These are phyloP conservation scores for Actias luna DNA, from an alignment of 2,888 invertebrate species.

Conservation along the genomic window DNA sequence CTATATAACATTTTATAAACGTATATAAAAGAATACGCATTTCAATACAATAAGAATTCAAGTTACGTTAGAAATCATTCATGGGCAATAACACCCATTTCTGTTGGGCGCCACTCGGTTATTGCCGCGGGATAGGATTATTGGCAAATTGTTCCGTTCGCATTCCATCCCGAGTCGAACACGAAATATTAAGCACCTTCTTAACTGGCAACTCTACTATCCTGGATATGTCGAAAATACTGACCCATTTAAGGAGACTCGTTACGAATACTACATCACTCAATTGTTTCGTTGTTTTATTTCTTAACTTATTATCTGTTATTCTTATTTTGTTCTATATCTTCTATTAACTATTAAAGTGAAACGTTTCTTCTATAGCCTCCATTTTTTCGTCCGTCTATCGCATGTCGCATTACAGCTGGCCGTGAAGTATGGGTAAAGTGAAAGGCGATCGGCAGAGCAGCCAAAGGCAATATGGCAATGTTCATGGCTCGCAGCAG, in stretches of 20 bases:
- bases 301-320: too few relatives aligned
- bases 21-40: slow-evolving; percentile 10
- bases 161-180: slow-evolving; percentile 68
- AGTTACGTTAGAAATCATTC: slow-evolving; percentile 58
- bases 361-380: too few relatives aligned
- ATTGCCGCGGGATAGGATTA: slow-evolving; percentile 75
- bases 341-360: too few relatives aligned
- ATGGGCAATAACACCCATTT: slow-evolving; percentile 73
- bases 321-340: too few relatives aligned
- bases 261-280: neutral
- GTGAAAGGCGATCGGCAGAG: too few relatives aligned
- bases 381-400: too few relatives aligned
- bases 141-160: slow-evolving; percentile 79
- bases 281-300: too few relatives aligned
- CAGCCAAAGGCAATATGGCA: too few relatives aligned
- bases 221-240: slow-evolving; percentile 1
- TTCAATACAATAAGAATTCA: slow-evolving; percentile 26
- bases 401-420: too few relatives aligned
- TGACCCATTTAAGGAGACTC: neutral
- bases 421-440: too few relatives aligned
- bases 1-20: slow-evolving; percentile 1
- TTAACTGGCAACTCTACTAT: slow-evolving; percentile 33
- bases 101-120: slow-evolving; percentile 70
- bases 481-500: too few relatives aligned
- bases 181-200: slow-evolving; percentile 74